A percentile compares a stretch with the other conserved stretches of the same genome.
These are phyloP conservation scores for Chloroceryle aenea DNA, from an alignment of 2,113 vertebrate species.

Conservation along the genomic window DNA sequence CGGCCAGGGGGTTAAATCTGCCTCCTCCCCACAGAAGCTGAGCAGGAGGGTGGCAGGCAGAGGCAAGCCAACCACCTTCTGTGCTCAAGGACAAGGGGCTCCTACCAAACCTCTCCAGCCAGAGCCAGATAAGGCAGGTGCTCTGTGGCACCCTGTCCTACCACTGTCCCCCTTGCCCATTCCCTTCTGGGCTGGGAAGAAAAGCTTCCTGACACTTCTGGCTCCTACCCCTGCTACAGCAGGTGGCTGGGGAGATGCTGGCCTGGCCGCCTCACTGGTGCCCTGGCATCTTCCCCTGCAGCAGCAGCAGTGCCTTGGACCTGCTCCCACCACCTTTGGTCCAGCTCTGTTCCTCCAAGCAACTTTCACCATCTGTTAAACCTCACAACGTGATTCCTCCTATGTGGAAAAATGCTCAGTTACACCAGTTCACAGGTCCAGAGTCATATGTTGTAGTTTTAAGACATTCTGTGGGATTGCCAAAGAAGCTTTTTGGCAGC, in stretches of 20 bases:
- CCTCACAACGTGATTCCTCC: neutral
- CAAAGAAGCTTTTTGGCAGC: neutral
- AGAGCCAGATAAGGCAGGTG: too few relatives aligned
- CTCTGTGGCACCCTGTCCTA: neutral
- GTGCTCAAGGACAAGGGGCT: too few relatives aligned
- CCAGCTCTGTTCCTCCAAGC: neutral
- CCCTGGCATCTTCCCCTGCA: neutral
- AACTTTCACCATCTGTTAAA: neutral
- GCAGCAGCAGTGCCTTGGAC: neutral
- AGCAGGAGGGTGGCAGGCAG: too few relatives aligned
- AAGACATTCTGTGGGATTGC: neutral
- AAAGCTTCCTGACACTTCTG: neutral
- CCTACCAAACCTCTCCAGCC: too few relatives aligned
- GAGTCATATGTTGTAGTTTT: neutral
- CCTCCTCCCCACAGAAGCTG: too few relatives aligned
- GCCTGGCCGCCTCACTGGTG: fast-evolving
- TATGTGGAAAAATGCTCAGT: neutral
- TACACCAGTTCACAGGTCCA: neutral
- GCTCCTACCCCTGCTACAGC: neutral
- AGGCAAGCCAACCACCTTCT: too few relatives aligned
- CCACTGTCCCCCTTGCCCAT: neutral
- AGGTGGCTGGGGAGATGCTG: neutral
- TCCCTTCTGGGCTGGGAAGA: neutral
- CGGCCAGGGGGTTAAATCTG: too few relatives aligned
- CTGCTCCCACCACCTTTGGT: neutral